Evolutionary conservation across 1,140 invertebrate genomes (phyloP).

Genomic region (Neuroterus valhalla): DNA sequence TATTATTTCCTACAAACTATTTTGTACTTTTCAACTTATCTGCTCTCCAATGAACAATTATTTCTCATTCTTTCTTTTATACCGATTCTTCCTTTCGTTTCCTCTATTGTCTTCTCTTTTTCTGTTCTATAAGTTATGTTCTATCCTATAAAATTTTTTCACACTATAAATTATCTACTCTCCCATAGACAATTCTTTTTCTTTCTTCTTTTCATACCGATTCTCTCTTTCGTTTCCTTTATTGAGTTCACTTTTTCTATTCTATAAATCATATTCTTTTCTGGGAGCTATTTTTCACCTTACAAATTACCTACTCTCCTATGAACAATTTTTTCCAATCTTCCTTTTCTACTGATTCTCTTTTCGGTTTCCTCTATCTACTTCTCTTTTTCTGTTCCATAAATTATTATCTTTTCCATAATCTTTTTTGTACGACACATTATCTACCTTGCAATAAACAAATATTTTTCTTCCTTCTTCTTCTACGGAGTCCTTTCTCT

Average conservation of each 20-base stretch:
- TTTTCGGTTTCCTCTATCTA: neutral
- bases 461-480: conserved; percentile 4
- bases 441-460: conserved; percentile 8
- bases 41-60: conserved; percentile 13
- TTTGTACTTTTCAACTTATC: neutral
- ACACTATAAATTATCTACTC: conserved; percentile 32
- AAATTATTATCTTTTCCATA: neutral
- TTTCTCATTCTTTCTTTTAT: conserved; percentile 34
- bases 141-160: conserved; percentile 29
- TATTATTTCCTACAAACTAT: neutral
- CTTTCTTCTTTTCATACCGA: conserved; percentile 25
- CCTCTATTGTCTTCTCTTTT: conserved; percentile 17
- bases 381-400: conserved; percentile 14
- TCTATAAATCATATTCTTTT: neutral
- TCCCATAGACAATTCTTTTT: neutral
- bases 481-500: neutral
- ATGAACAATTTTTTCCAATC: neutral
- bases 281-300: too few relatives aligned
- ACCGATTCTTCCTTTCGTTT: neutral
- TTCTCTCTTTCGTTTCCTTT: neutral
- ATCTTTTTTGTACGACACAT: neutral
- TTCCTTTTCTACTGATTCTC: neutral
- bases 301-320: conserved; percentile 3
- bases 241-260: neutral
- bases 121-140: conserved; percentile 22